Percentiles rank a stretch among this genome's conserved stretches.
Conservation (phyloP, 1,140 invertebrate species). For the Scaptomyza pallida region DNA sequence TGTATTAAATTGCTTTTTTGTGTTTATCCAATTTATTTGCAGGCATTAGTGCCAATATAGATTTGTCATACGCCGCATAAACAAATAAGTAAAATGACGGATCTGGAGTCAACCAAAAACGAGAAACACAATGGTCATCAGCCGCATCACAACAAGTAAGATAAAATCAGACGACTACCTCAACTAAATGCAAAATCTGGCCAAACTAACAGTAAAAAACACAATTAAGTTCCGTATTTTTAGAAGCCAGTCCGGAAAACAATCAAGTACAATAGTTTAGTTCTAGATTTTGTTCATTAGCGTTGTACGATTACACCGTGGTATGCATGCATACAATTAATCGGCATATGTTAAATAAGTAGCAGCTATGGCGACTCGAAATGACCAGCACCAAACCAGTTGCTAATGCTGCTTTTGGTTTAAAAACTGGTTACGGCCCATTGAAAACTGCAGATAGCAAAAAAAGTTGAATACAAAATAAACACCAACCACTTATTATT, state of each 20-base stretch:
- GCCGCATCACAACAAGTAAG: constrained; percentile 71
- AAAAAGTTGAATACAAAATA: constrained; percentile 15
- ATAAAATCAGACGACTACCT: constrained; percentile 3
- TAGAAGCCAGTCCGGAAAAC: neutral
- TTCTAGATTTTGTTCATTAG: neutral
- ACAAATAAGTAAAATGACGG: constrained; percentile 57
- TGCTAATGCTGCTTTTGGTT: constrained; percentile 18
- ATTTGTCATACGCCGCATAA: constrained; percentile 17
- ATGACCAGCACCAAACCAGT: constrained; percentile 56
- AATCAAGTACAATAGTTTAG: neutral
- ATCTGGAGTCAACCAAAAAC: constrained; percentile 60
- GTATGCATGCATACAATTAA: neutral
- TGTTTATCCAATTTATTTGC: constrained; percentile 32
- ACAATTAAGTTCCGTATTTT: constrained; percentile 15
- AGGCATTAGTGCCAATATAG: constrained; percentile 40
- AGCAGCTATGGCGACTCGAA: constrained; percentile 10
- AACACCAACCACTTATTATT: constrained; percentile 33
- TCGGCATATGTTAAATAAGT: constrained; percentile 14
- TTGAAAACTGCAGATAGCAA: constrained; percentile 18
- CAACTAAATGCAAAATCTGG: constrained; percentile 6
- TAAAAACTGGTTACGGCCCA: constrained; percentile 54
- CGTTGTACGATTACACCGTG: no score
- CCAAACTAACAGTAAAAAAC: constrained; percentile 19
- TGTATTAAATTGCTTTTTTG: constrained; percentile 29
- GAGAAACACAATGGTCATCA: constrained; percentile 73